A percentile compares a stretch with the other conserved stretches of the same genome.
Conservation (phyloP, 2,797 vertebrate genomes). For the Urophycis tenuis region DNA sequence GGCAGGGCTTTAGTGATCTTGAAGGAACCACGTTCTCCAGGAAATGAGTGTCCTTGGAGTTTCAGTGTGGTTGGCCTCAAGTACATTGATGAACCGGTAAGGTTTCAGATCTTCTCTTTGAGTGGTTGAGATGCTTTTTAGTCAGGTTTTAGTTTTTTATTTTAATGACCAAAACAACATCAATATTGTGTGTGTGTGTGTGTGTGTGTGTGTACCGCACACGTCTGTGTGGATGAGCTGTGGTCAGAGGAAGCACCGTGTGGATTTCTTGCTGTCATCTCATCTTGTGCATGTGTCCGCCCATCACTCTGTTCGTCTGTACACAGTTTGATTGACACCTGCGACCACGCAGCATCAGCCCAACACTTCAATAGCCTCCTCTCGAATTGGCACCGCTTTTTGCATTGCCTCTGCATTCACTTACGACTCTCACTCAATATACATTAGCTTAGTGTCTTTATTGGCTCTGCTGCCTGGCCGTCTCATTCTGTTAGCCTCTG, state of each 20-base stretch:
- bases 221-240: background rate
- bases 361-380: conserved; percentile 27
- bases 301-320: conserved; percentile 16
- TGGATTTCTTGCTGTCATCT: background rate
- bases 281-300: background rate
- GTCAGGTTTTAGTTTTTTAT: no score
- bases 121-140: background rate
- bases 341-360: conserved; percentile 34
- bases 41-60: background rate
- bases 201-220: background rate
- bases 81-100: conserved; percentile 50
- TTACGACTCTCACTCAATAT: conserved; percentile 52
- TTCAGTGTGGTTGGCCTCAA: conserved; percentile 20
- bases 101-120: conserved; percentile 9
- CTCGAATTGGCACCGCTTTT: conserved; percentile 49
- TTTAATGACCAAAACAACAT: background rate
- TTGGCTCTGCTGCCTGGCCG: conserved; percentile 47
- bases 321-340: conserved; percentile 43
- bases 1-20: conserved; percentile 22
- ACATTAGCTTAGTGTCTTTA: conserved; percentile 55
- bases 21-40: conserved; percentile 3
- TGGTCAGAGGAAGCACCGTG: background rate
- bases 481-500: conserved; percentile 60
- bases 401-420: conserved; percentile 43
- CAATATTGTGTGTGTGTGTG: background rate